These are phyloP conservation scores for Anguilla japonica DNA, from an alignment of 2,113 vertebrate species.

Conservation along the genomic window DNA sequence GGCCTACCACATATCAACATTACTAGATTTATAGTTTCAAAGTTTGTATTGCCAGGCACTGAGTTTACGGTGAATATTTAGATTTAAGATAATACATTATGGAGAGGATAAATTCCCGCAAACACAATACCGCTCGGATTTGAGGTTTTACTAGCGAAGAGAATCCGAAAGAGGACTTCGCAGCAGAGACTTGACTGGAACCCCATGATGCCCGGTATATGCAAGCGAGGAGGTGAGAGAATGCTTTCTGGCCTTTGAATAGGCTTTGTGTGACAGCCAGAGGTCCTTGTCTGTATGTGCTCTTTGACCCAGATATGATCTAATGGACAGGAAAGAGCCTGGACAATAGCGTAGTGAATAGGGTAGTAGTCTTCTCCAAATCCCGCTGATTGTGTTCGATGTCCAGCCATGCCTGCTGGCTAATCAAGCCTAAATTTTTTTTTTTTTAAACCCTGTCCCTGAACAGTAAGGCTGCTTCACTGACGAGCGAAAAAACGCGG, in stretches of 20 bases:
- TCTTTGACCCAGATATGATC: conserved; percentile 78
- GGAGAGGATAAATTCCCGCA: too few species aligned
- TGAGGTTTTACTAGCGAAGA: conserved; percentile 36
- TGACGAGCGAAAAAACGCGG: background rate
- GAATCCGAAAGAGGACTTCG: conserved; percentile 62
- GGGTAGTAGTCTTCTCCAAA: conserved; percentile 27
- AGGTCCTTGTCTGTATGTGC: conserved; percentile 66
- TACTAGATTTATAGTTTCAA: too few species aligned
- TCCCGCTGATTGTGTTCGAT: conserved; percentile 25
- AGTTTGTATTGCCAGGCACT: too few species aligned
- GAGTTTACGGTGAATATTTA: too few species aligned
- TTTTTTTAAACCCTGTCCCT: background rate
- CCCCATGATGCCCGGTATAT: conserved; percentile 34
- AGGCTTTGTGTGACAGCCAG: conserved; percentile 61
- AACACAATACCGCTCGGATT: background rate
- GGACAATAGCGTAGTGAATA: conserved; percentile 53
- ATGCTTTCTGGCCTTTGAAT: conserved; percentile 59
- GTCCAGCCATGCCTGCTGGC: conserved; percentile 28
- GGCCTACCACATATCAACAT: too few species aligned
- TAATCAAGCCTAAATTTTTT: background rate
- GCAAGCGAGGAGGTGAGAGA: conserved; percentile 58
- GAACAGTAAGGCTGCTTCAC: background rate
- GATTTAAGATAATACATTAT: too few species aligned
- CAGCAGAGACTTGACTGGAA: conserved; percentile 17
- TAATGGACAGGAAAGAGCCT: conserved; percentile 68